A percentile compares a stretch with the other conserved stretches of the same genome.
Evolutionary conservation across 1,140 invertebrate genomes (phyloP).

Genomic region (Neodiprion lecontei): DNA sequence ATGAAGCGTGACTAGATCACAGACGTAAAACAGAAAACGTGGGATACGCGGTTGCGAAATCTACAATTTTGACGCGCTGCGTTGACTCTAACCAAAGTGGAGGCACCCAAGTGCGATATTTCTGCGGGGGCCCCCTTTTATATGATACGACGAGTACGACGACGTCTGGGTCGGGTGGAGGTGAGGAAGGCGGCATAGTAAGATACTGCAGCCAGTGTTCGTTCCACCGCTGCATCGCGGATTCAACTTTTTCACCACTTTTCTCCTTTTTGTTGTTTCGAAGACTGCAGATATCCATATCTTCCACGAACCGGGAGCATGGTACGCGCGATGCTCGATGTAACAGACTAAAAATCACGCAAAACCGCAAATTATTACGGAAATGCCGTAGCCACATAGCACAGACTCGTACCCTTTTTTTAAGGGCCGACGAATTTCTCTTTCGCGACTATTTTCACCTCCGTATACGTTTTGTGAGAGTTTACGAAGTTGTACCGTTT

Average conservation of each 20-base stretch:
- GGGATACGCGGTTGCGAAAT: background rate
- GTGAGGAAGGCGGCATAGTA: background rate
- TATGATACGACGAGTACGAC: background rate
- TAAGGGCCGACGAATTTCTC: background rate
- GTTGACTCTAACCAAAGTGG: background rate
- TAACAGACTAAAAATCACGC: background rate
- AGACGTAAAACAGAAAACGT: background rate
- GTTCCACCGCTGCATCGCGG: background rate
- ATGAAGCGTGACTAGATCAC: too few species aligned
- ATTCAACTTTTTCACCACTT: background rate
- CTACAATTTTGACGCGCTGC: background rate
- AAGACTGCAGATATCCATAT: too few species aligned
- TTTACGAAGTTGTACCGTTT: too few species aligned
- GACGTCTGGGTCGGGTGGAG: background rate
- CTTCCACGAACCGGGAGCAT: too few species aligned
- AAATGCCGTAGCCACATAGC: background rate
- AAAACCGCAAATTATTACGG: conserved; percentile 2
- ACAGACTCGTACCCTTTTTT: background rate
- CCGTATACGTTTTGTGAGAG: too few species aligned
- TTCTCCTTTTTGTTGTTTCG: background rate
- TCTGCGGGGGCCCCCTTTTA: background rate
- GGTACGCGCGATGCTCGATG: background rate
- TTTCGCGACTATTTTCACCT: too few species aligned
- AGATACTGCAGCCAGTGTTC: background rate
- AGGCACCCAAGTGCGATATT: background rate